Conservation (phyloP, 2,888 invertebrate species). For the Mythimna loreyi region DNA sequence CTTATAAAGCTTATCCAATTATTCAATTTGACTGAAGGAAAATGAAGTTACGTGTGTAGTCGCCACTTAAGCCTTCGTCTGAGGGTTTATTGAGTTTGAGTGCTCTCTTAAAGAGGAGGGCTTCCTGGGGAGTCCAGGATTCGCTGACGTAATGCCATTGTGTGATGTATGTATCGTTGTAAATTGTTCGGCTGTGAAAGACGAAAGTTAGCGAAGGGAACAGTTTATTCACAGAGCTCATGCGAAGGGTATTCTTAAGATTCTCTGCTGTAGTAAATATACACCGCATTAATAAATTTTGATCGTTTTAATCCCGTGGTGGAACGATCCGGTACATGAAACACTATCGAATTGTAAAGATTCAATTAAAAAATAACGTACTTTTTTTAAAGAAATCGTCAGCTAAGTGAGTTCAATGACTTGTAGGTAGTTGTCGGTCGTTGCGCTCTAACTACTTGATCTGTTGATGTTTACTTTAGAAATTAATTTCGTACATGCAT, state of each 20-base stretch:
- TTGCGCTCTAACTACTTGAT: too few relatives aligned
- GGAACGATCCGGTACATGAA: too few relatives aligned
- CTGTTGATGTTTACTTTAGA: too few relatives aligned
- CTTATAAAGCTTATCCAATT: slow-evolving; percentile 63
- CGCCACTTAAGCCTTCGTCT: slow-evolving; percentile 72
- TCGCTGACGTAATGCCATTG: slow-evolving; percentile 58
- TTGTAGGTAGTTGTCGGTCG: too few relatives aligned
- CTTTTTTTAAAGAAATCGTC: too few relatives aligned
- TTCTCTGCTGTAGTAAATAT: neutral
- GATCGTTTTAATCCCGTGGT: too few relatives aligned
- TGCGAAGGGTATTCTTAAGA: too few relatives aligned
- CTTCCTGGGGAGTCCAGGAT: slow-evolving; percentile 63
- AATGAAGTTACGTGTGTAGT: slow-evolving; percentile 77
- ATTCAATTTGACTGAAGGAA: slow-evolving; percentile 67
- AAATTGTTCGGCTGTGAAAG: slow-evolving; percentile 11
- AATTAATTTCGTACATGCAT: too few relatives aligned
- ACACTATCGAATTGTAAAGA: too few relatives aligned
- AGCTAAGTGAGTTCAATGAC: too few relatives aligned
- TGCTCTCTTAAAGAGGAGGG: slow-evolving; percentile 70
- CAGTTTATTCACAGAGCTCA: neutral
- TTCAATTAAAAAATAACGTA: too few relatives aligned
- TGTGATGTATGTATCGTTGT: slow-evolving; percentile 37
- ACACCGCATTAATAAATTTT: too few relatives aligned
- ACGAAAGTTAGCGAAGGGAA: neutral
- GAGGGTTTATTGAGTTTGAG: slow-evolving; percentile 76